Conservation (phyloP, 2,113 vertebrate genomes). For the Melanotaenia duboulayi region DNA sequence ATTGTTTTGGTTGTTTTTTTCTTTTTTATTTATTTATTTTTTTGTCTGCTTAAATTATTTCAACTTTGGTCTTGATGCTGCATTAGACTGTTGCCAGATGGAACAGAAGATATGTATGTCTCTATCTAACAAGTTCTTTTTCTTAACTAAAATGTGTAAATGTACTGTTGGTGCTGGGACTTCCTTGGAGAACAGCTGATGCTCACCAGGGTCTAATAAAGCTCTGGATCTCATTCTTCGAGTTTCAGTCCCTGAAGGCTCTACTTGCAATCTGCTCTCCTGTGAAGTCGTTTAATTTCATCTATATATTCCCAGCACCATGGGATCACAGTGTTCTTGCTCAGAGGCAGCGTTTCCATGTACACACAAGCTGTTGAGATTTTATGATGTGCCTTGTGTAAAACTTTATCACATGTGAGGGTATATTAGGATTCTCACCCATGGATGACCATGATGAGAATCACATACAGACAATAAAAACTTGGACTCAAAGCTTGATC, state of each 20-base stretch:
- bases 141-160: constrained; percentile 14
- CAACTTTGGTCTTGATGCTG: not conserved
- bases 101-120: constrained; percentile 1
- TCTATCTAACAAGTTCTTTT: constrained; percentile 12
- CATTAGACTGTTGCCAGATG: constrained; percentile 4
- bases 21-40: too few species aligned
- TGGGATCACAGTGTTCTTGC: constrained; percentile 44
- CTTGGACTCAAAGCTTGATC: not conserved
- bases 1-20: too few species aligned
- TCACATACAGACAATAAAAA: not conserved
- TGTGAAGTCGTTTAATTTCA: constrained; percentile 62
- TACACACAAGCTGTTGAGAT: constrained; percentile 48
- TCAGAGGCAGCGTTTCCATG: constrained; percentile 47
- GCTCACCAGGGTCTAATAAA: constrained; percentile 48
- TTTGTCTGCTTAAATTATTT: too few species aligned
- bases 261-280: constrained; percentile 61
- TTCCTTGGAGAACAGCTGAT: constrained; percentile 46
- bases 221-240: constrained; percentile 45
- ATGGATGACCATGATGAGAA: not conserved
- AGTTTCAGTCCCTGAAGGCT: constrained; percentile 48
- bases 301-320: constrained; percentile 49
- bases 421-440: not conserved
- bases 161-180: not conserved
- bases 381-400: constrained; percentile 25
- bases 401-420: not conserved